phyloP scores from a whole-genome alignment of 2,113 vertebrate genomes.

The Xyliphius kryptos region DNA sequence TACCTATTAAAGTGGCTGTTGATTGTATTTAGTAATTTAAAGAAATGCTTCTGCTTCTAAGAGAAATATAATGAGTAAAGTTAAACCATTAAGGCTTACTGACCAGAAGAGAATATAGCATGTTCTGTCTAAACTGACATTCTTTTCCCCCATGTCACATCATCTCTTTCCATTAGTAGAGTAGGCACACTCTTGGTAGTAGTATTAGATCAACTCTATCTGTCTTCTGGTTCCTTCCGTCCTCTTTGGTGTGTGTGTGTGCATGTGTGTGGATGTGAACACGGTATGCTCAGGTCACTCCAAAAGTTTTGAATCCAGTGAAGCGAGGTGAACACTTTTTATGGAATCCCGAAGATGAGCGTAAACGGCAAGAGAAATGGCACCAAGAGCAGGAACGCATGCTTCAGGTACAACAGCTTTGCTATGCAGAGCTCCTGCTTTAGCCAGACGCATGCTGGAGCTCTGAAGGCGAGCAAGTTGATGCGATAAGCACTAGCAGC shows the following conservation, averaged over 20 bases:
- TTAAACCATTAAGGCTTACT: too few species aligned
- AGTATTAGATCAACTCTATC: conserved; percentile 63
- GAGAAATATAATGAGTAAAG: too few species aligned
- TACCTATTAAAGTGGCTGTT: too few species aligned
- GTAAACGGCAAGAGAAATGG: conserved; percentile 90
- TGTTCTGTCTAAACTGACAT: not conserved
- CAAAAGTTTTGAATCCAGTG: conserved; percentile 57
- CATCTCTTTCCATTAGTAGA: too few species aligned
- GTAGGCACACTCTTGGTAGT: conserved; percentile 59
- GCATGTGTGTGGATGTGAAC: conserved; percentile 35
- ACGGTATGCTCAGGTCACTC: conserved; percentile 57
- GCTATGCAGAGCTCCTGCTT: conserved; percentile 45
- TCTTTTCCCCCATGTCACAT: too few species aligned
- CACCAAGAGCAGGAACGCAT: conserved; percentile 91
- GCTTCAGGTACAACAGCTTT: conserved; percentile 78
- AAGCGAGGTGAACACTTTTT: conserved; percentile 81
- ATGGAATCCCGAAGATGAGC: conserved; percentile 96
- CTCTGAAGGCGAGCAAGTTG: conserved; percentile 5
- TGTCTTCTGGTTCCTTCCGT: conserved; percentile 51
- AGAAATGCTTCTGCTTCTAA: too few species aligned
- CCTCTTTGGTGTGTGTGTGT: conserved; percentile 31
- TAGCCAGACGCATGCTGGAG: not conserved
- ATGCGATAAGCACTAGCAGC: conserved; percentile 15
- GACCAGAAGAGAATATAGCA: conserved; percentile 28
- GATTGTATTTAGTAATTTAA: too few species aligned